phyloP scores from a whole-genome alignment of 1,140 invertebrate genomes.

The Drosophila varians region DNA sequence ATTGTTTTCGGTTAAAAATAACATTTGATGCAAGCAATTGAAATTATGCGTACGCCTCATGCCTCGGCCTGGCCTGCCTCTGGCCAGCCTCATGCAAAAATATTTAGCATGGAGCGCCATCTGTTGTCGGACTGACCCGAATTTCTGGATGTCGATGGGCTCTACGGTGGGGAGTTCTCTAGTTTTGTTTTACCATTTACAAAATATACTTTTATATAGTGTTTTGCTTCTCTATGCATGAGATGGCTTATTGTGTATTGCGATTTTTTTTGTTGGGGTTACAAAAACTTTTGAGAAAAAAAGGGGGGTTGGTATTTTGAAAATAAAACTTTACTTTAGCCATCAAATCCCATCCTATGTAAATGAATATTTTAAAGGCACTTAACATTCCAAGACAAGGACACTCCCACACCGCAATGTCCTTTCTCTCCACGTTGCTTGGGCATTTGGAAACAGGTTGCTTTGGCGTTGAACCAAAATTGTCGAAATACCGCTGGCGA shows the following conservation, averaged over 20 bases:
- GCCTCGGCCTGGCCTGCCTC: background rate
- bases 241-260: background rate
- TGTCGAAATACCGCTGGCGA: conserved; percentile 20
- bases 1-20: conserved; percentile 63
- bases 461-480: conserved; percentile 52
- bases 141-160: conserved; percentile 12
- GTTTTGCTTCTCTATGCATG: conserved; percentile 11
- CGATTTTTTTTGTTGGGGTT: background rate
- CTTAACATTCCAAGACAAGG: background rate
- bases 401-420: background rate
- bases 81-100: conserved; percentile 16
- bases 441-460: conserved; percentile 43
- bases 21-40: conserved; percentile 59
- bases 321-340: too few relatives aligned
- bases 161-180: background rate
- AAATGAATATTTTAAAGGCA: conserved; percentile 26
- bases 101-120: conserved; percentile 51
- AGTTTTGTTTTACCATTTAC: conserved; percentile 2
- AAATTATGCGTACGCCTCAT: conserved; percentile 62
- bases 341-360: background rate
- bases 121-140: conserved; percentile 52
- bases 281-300: too few relatives aligned
- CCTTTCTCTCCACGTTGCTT: conserved; percentile 3
- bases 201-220: conserved; percentile 33
- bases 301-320: too few relatives aligned